A percentile compares a stretch with the other conserved stretches of the same genome.
Conservation (phyloP, 1,140 invertebrate species). For the Rhyacophila brunnea region DNA sequence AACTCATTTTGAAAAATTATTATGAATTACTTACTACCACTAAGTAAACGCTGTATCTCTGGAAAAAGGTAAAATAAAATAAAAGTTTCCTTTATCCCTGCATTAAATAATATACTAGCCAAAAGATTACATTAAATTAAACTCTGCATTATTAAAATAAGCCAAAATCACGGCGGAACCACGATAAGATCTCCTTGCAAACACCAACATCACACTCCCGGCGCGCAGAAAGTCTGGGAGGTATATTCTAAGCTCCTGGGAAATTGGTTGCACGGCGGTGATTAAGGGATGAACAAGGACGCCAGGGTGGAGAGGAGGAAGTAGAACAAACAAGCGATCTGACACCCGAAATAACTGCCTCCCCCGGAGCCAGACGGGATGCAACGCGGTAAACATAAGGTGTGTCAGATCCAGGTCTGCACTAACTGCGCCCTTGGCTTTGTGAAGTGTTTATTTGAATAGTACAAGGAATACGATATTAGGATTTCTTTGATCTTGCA, state of each 20-base stretch:
- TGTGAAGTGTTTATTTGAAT: neutral
- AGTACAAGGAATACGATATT: neutral
- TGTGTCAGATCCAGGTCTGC: conserved; percentile 2
- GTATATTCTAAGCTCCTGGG: conserved; percentile 13
- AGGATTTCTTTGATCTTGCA: neutral
- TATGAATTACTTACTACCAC: too few relatives aligned
- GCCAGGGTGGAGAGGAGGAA: neutral
- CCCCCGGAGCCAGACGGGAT: neutral
- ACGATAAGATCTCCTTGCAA: too few relatives aligned
- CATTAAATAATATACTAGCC: too few relatives aligned
- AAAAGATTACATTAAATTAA: too few relatives aligned
- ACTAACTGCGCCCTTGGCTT: neutral
- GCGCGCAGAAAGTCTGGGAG: neutral
- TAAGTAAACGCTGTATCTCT: too few relatives aligned
- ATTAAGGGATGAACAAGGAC: conserved; percentile 10
- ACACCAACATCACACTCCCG: too few relatives aligned
- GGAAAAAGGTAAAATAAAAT: too few relatives aligned
- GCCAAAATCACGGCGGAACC: too few relatives aligned
- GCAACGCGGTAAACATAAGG: neutral
- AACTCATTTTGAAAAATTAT: too few relatives aligned
- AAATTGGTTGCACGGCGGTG: conserved; percentile 27
- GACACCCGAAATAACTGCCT: conserved; percentile 15
- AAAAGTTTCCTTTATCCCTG: too few relatives aligned
- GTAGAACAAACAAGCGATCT: conserved; percentile 21
- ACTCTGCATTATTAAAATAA: too few relatives aligned